Conservation (phyloP, 2,888 invertebrate species). For the Luperina testacea region DNA sequence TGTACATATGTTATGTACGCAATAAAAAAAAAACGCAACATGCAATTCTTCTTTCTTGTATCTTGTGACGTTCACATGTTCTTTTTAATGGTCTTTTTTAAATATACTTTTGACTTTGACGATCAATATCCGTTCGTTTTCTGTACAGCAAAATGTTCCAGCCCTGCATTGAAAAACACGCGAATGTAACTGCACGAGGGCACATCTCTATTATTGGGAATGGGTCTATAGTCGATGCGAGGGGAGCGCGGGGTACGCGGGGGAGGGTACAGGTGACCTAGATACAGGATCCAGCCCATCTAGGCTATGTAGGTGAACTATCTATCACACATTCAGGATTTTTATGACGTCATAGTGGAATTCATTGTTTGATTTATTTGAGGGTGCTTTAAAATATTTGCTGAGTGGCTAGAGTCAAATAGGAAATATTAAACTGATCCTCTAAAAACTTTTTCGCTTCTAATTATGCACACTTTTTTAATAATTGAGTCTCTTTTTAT, state of each 20-base stretch:
- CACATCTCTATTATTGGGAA: slow-evolving; percentile 19
- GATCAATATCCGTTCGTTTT: neutral
- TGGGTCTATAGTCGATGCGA: slow-evolving; percentile 25
- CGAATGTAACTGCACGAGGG: slow-evolving; percentile 3
- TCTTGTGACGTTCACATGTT: too few species aligned
- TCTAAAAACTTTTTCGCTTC: neutral
- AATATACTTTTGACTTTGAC: too few species aligned
- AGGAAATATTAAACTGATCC: neutral
- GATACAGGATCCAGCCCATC: slow-evolving; percentile 43
- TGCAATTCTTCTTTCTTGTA: too few species aligned
- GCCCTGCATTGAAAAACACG: neutral
- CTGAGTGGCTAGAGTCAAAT: neutral
- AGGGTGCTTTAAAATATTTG: neutral
- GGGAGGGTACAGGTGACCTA: slow-evolving; percentile 50
- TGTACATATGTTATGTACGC: too few species aligned
- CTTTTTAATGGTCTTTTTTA: too few species aligned
- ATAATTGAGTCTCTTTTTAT: too few species aligned
- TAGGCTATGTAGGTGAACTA: slow-evolving; percentile 36
- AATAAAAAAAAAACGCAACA: too few species aligned
- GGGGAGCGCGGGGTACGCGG: neutral
- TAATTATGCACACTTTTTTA: neutral
- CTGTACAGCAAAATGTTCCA: neutral
- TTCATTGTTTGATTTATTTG: slow-evolving; percentile 11
- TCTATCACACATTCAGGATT: slow-evolving; percentile 29
- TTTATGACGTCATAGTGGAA: slow-evolving; percentile 20